These are phyloP conservation scores for Urocolius indicus DNA, from an alignment of 2,113 vertebrate genomes.

Conservation along the genomic window DNA sequence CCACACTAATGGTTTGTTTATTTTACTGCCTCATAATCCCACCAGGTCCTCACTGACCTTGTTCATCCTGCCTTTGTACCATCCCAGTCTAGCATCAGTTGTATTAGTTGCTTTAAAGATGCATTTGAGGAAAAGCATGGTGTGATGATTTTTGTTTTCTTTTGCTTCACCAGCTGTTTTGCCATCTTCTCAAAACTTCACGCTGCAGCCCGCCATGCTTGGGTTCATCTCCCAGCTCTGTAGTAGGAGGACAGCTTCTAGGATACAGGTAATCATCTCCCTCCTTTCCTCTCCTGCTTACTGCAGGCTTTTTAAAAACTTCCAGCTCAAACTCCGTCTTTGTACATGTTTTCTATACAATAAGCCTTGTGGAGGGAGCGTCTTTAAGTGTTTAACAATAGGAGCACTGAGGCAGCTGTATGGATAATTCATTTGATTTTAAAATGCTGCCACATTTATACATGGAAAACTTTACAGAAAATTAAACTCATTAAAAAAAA, in stretches of 20 bases:
- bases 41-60: background rate
- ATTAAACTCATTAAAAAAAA: conserved; percentile 75
- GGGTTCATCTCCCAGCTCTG: background rate
- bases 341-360: background rate
- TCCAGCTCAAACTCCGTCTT: background rate
- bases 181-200: background rate
- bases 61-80: background rate
- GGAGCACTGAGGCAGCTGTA: conserved; percentile 17
- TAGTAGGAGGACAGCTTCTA: background rate
- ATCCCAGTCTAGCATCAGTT: background rate
- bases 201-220: background rate
- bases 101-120: background rate
- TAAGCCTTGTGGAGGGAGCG: conserved; percentile 10
- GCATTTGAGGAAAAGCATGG: background rate
- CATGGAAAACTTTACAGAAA: conserved; percentile 74
- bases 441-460: conserved; percentile 54
- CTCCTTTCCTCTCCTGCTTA: background rate
- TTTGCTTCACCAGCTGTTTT: background rate
- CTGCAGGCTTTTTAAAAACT: background rate
- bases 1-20: background rate
- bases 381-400: conserved; percentile 56
- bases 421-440: conserved; percentile 73
- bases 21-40: background rate
- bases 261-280: background rate
- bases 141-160: background rate